Conservation (phyloP, 2,113 vertebrate species). For the Callocephalon fimbriatum region DNA sequence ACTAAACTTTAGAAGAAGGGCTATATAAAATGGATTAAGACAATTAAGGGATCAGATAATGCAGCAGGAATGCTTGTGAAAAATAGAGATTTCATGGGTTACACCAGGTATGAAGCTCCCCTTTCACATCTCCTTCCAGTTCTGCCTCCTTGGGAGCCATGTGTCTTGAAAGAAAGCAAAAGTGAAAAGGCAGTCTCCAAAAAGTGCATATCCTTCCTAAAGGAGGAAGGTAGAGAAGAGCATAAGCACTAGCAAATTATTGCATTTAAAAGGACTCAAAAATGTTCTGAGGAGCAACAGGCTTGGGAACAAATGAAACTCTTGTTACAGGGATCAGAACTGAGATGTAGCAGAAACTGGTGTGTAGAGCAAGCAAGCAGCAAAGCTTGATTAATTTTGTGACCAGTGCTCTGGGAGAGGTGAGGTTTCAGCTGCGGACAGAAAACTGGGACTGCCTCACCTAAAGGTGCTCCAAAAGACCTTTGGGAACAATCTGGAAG, state of each 20-base stretch:
- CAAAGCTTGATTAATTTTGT: background rate
- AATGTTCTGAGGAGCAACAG: background rate
- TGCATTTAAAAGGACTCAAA: background rate
- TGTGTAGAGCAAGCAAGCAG: background rate
- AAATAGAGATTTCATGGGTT: accelerated
- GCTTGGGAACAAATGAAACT: background rate
- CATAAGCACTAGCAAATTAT: background rate
- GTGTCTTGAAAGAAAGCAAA: background rate
- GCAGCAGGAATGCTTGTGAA: background rate
- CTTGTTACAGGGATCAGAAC: accelerated
- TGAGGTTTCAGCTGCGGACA: background rate
- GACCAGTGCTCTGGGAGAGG: background rate
- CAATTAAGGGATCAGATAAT: background rate
- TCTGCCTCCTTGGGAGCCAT: background rate
- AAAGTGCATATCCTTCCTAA: background rate
- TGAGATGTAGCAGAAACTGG: background rate
- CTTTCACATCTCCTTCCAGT: background rate
- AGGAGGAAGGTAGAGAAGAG: background rate
- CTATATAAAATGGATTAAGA: background rate
- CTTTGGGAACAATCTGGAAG: background rate
- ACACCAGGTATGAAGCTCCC: background rate
- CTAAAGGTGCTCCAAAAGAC: accelerated
- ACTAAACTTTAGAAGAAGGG: background rate
- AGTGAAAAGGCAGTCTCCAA: background rate
- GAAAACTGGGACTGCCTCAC: background rate